Evolutionary conservation across 2,888 invertebrate genomes (phyloP).

Genomic region (Troides aeacus): DNA sequence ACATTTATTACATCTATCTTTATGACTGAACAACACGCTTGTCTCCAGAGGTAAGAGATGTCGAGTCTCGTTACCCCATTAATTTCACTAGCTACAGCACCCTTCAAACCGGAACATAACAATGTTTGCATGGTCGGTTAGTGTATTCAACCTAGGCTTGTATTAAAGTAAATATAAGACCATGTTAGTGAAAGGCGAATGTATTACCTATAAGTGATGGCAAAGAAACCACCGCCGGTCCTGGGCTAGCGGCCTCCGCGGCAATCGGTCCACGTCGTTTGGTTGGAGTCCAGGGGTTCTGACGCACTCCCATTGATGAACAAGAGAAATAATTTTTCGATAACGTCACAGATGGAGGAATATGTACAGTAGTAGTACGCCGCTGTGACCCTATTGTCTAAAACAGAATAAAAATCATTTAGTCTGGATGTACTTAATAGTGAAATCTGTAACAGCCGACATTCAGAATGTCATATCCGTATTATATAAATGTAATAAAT

Average conservation of each 20-base stretch:
- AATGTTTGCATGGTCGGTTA: too few relatives aligned
- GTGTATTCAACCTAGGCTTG: too few relatives aligned
- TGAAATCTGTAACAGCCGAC: background rate
- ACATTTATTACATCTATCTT: too few relatives aligned
- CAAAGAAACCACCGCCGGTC: slow-evolving; percentile 91
- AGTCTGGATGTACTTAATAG: background rate
- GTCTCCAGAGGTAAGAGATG: too few relatives aligned
- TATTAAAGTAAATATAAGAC: too few relatives aligned
- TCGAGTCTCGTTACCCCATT: too few relatives aligned
- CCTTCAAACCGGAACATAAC: too few relatives aligned
- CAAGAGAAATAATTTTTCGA: slow-evolving; percentile 40
- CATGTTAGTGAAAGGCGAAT: background rate
- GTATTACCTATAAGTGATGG: slow-evolving; percentile 89
- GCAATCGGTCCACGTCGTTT: slow-evolving; percentile 93
- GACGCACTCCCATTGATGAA: slow-evolving; percentile 83
- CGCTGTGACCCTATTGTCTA: slow-evolving; percentile 7
- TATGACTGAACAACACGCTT: too few relatives aligned
- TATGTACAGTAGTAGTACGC: slow-evolving; percentile 11
- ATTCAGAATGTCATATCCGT: background rate
- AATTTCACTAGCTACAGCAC: too few relatives aligned
- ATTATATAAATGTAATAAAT: too few relatives aligned
- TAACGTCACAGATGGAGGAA: slow-evolving; percentile 46
- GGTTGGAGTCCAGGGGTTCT: slow-evolving; percentile 94
- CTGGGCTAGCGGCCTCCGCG: slow-evolving; percentile 91
- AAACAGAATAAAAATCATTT: background rate